Percentiles rank a stretch among this genome's conserved stretches.
These are phyloP conservation scores for Argya squamiceps DNA, from an alignment of 2,797 vertebrate genomes.

Conservation along the genomic window DNA sequence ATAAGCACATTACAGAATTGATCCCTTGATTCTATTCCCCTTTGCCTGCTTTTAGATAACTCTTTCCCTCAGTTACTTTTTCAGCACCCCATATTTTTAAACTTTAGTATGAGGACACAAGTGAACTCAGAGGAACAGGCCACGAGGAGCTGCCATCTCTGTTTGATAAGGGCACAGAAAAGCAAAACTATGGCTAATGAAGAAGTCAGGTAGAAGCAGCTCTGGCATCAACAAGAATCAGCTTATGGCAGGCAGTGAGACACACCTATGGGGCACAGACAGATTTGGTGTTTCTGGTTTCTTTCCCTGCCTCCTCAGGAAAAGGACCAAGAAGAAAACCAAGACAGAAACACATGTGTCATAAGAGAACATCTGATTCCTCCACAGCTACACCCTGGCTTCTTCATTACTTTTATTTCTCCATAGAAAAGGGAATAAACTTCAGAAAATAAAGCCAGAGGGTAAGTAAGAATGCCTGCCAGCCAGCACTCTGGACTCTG, in stretches of 20 bases:
- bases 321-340: background rate
- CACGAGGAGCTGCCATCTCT: background rate
- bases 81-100: background rate
- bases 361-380: background rate
- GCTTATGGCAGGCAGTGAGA: background rate
- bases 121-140: background rate
- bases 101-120: background rate
- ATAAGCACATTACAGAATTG: background rate
- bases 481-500: background rate
- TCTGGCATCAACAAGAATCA: background rate
- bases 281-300: background rate
- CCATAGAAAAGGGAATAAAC: background rate
- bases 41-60: background rate
- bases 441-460: background rate
- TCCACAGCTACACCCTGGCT: background rate
- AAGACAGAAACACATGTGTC: fast-evolving
- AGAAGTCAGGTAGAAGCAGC: background rate
- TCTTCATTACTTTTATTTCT: background rate
- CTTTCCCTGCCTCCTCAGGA: background rate
- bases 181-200: background rate
- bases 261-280: background rate
- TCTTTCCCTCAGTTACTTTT: background rate
- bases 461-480: background rate
- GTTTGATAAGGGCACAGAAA: background rate
- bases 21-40: background rate